Evolutionary conservation across 92 coral and sea anemone species (phyloP), one percentile per base, ranked within the genome.

Genomic region (Plumapathes pennacea): DNA sequence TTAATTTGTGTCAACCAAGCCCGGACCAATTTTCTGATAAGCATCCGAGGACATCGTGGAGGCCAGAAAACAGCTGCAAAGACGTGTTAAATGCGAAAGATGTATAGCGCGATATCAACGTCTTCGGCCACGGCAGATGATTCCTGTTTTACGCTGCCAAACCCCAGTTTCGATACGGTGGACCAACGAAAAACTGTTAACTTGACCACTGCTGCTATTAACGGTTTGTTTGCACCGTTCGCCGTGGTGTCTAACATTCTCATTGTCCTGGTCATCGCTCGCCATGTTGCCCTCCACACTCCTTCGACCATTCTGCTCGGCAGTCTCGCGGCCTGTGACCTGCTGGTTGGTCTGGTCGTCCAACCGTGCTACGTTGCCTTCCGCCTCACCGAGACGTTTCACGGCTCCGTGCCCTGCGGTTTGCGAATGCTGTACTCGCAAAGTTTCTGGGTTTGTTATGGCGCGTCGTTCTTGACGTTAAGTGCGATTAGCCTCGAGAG

Each of bases 401-500:
- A 72, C 15, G 25, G 3, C 20, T 11, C 26, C 39, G 91, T 85
- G 2, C 86, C 91, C 6, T 79, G 86, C 46, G 59, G 61, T 6
- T 57, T 66, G 24, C 32, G 85, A 43, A 64, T 78, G 22, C 50
- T 72, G 45, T 84, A 84, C 53, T 84, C 90, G 7, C 72, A 67
- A 32, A 68, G 90, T 17, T 84, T 84, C 71, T 84, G 81, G 85
- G 61, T 84, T 7, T 77, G 90, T 23, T 84, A 84, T 41, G 86
- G 82, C 2, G 85, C 63, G 2, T 76, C 94, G 4, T 68, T 90
- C 23, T 66, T 85, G 56, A 90, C 83, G 23, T 60, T 90, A 14
- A 87, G 89, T 39, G 89, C 96, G 10, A 83, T 91, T 17, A 91
- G 97, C 60, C 69, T 84, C 48, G 94, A 90, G 32, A 67, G 94